phyloP scores from a whole-genome alignment of 2,888 invertebrate genomes.

The Leptogaster cylindrica region DNA sequence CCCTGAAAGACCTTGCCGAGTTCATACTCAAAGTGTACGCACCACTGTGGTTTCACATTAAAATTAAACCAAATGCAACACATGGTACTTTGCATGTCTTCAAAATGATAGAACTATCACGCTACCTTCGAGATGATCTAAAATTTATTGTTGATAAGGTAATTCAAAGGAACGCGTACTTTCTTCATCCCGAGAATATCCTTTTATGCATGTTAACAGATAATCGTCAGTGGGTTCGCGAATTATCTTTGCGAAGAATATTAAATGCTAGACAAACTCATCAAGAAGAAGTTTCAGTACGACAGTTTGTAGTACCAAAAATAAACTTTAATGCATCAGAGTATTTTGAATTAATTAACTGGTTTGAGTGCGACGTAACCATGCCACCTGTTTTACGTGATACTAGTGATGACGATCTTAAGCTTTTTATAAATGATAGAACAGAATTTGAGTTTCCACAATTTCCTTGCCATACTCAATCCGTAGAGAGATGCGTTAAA shows the following conservation, averaged over 20 bases:
- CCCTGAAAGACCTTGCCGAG: constrained; percentile 37
- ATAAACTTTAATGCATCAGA: constrained; percentile 37
- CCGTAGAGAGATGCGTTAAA: constrained; percentile 40
- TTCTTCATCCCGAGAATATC: constrained; percentile 40
- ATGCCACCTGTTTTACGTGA: constrained; percentile 10
- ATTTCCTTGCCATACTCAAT: constrained; percentile 18
- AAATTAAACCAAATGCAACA: constrained; percentile 40
- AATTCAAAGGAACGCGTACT: constrained; percentile 36
- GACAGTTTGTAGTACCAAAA: constrained; percentile 30
- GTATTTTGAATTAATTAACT: constrained; percentile 42
- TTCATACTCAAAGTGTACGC: constrained; percentile 32
- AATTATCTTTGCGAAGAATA: constrained; percentile 20
- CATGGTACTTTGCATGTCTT: constrained; percentile 36
- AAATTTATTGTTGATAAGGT: constrained; percentile 1
- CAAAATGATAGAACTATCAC: constrained; percentile 13
- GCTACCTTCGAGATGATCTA: constrained; percentile 18
- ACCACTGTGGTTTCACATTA: constrained; percentile 42
- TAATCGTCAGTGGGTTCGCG: constrained; percentile 10
- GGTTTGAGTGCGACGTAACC: constrained; percentile 35
- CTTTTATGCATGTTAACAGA: constrained; percentile 41
- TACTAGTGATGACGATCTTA: not conserved
- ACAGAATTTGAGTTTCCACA: not conserved
- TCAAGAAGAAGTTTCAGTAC: not conserved
- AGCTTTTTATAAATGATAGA: not conserved
- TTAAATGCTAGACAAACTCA: constrained; percentile 4